Base-by-base conservation (phyloP, 2,113 vertebrate genomes). In the Sialia sialis region DNA sequence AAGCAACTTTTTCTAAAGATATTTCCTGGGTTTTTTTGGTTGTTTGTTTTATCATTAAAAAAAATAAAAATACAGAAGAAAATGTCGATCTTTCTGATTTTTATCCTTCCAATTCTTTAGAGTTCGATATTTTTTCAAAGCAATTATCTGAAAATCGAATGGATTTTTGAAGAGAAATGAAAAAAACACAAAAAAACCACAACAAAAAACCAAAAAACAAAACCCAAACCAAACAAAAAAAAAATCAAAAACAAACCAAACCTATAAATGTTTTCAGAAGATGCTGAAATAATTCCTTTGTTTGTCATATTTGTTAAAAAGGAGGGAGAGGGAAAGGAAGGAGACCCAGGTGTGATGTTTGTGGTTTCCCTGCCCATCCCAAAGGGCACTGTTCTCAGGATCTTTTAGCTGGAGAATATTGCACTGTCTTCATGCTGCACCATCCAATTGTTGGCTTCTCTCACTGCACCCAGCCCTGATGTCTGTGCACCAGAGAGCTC, bases 341-440 rank as follows among this genome's bases (percentile, higher is more conserved):
- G 8, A 58, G 27, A 74, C 36, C 4, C 26, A 34, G 13, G 16
- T 7, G 29, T 25, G 21, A 6, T 30, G 20, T 38, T 30, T 41
- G 15, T 23, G 22, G 11, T 26, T 72, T 30, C 34, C 18, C 9
- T 88, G 13, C 19, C 17, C 19, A 77, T 30, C 15, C 7, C 27
- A 82, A 87, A 39, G 4, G 7, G 1, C 44, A 20, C 2, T 27
- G 5, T 38, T 82, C 39, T 55, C 1, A 2, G 9, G 25, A 55
- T 58, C n/a, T n/a, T 81, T 66, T 12, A 21, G 10, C 1, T 48
- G 39, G 52, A 52, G 70, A 34, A n/a, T 39, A 44, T 0, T 26
- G 13, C 26, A 6, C 4, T n/a, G 4, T 7, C 11, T 22, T 41
- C 2, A 0, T 13, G 30, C 30, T 16, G 5, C 13, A 15, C 29